Evolutionary conservation across 2,113 vertebrate genomes (phyloP).

Genomic region (Apus apus): DNA sequence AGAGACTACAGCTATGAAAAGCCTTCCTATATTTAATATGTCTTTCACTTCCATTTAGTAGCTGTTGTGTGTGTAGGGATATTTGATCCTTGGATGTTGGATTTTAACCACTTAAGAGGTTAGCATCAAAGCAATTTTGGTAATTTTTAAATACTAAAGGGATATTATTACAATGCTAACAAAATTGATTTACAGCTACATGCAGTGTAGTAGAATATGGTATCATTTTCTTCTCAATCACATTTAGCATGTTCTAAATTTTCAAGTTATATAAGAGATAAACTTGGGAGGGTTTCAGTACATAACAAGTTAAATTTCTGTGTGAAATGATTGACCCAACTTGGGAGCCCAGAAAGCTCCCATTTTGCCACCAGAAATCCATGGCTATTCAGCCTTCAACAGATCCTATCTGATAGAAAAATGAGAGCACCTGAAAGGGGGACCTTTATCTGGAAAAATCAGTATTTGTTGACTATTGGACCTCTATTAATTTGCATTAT

Average conservation of each 20-base stretch:
- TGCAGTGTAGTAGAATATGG: accelerated
- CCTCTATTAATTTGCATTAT: neutral
- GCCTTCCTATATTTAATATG: neutral
- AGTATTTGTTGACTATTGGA: neutral
- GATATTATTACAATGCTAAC: neutral
- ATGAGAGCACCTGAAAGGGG: accelerated
- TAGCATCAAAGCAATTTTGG: neutral
- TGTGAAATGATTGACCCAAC: neutral
- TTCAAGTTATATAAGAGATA: neutral
- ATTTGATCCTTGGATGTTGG: neutral
- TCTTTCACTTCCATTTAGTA: neutral
- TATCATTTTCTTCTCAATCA: neutral
- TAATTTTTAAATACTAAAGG: neutral
- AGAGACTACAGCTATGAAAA: neutral
- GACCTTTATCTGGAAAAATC: neutral
- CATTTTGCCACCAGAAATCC: neutral
- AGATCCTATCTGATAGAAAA: neutral
- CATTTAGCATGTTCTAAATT: neutral
- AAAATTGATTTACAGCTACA: neutral
- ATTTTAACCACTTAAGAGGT: neutral
- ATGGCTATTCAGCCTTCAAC: neutral
- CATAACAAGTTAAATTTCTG: neutral
- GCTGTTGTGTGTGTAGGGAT: neutral
- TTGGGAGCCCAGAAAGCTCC: neutral
- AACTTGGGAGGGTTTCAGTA: neutral